These are phyloP conservation scores for Plemyria rubiginata DNA, from an alignment of 2,888 invertebrate genomes.

Conservation along the genomic window DNA sequence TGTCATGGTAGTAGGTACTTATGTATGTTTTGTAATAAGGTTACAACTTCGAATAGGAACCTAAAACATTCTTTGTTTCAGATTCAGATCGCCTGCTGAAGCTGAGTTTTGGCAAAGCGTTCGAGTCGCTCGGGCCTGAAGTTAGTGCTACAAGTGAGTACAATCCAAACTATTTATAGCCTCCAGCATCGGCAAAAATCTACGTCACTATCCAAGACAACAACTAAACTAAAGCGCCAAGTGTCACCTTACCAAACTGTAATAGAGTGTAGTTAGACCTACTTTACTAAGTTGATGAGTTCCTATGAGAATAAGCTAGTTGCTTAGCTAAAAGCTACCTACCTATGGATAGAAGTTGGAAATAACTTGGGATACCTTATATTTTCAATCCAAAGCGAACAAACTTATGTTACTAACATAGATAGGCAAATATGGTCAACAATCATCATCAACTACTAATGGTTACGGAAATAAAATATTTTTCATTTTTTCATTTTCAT, in stretches of 20 bases:
- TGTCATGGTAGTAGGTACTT: too few species aligned
- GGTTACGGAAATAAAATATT: too few species aligned
- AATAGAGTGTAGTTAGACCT: background rate
- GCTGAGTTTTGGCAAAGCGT: conserved; percentile 81
- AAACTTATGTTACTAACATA: too few species aligned
- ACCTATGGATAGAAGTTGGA: conserved; percentile 25
- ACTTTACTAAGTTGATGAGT: conserved; percentile 17
- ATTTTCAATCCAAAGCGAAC: conserved; percentile 25
- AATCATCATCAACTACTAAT: too few species aligned
- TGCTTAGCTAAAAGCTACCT: conserved; percentile 18
- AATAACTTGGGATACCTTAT: conserved; percentile 17
- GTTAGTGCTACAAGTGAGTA: conserved; percentile 91
- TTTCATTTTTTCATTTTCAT: too few species aligned
- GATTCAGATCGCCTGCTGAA: conserved; percentile 80
- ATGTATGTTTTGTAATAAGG: too few species aligned
- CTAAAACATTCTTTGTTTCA: conserved; percentile 54
- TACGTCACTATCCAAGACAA: background rate
- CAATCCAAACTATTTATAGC: conserved; percentile 3
- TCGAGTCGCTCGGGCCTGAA: conserved; percentile 88
- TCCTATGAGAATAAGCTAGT: conserved; percentile 20
- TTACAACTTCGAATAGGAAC: too few species aligned
- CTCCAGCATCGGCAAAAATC: background rate
- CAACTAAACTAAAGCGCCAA: background rate
- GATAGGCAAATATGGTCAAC: too few species aligned
- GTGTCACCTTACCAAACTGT: background rate